A percentile compares a stretch with the other conserved stretches of the same genome.
phyloP scores from a whole-genome alignment of 92 coral and sea anemone species.

The Blastomussa wellsi region DNA sequence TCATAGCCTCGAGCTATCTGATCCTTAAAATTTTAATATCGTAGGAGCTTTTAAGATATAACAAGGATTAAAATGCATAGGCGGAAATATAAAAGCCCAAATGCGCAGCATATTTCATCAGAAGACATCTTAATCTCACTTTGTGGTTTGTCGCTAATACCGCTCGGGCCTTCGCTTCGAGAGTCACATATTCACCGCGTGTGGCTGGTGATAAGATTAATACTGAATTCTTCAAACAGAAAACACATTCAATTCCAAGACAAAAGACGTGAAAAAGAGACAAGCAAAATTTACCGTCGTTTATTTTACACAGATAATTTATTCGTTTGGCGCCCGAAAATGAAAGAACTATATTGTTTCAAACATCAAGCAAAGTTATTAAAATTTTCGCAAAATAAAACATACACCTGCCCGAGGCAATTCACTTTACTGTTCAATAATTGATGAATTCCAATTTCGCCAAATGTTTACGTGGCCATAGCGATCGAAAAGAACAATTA shows the following conservation, averaged over 20 bases:
- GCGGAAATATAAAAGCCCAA: conserved; percentile 40
- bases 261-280: not conserved
- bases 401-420: conserved; percentile 40
- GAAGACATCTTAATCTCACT: conserved; percentile 27
- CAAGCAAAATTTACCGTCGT: not conserved
- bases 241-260: not conserved
- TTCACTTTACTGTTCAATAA: conserved; percentile 26
- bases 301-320: not conserved
- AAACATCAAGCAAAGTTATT: not conserved
- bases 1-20: conserved; percentile 21
- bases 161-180: conserved; percentile 21
- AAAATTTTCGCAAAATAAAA: not conserved
- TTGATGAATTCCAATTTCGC: conserved; percentile 45
- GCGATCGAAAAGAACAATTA: conserved; percentile 44
- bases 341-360: not conserved
- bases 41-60: conserved; percentile 17
- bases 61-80: conserved; percentile 35
- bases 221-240: not conserved
- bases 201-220: conserved; percentile 18
- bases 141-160: conserved; percentile 37
- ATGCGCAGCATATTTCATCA: conserved; percentile 40
- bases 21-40: conserved; percentile 24
- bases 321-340: not conserved
- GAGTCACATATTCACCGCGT: conserved; percentile 7
- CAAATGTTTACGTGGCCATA: conserved; percentile 35